These are phyloP conservation scores for Elanoides forficatus DNA, from an alignment of 2,113 vertebrate genomes.

Conservation along the genomic window DNA sequence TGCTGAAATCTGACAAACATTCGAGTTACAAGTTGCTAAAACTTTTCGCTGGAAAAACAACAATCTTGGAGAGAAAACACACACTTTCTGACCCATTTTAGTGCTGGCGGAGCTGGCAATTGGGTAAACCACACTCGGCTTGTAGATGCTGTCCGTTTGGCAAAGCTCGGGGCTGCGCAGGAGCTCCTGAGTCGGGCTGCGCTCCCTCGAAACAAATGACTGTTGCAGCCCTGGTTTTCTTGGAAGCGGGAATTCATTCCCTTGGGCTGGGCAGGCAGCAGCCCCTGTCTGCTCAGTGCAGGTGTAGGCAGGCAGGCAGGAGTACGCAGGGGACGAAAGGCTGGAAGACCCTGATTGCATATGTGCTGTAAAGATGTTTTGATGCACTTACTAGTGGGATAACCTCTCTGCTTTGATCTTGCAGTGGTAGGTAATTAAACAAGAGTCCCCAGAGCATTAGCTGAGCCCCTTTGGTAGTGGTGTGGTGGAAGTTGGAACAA, in stretches of 20 bases:
- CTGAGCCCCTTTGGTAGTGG: neutral
- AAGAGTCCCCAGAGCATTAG: neutral
- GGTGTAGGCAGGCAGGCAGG: neutral
- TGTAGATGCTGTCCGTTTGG: neutral
- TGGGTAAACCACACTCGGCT: fast-evolving
- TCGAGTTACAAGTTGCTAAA: neutral
- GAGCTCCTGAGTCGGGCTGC: neutral
- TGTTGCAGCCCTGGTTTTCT: neutral
- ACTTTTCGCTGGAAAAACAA: neutral
- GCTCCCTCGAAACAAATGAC: neutral
- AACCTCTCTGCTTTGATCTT: neutral
- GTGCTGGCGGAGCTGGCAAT: neutral
- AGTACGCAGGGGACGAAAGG: fast-evolving
- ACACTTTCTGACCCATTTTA: neutral
- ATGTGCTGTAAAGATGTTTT: neutral
- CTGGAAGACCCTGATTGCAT: neutral
- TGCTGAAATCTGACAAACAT: neutral
- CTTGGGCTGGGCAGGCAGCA: neutral
- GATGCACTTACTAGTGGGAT: neutral
- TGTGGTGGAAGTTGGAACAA: neutral
- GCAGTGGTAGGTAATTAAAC: neutral
- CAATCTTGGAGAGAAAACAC: neutral
- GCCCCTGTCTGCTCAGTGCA: neutral
- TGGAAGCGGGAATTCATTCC: neutral
- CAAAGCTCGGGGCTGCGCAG: neutral